Conservation (phyloP, 2,797 vertebrate species). For the Phoeniculus purpureus region DNA sequence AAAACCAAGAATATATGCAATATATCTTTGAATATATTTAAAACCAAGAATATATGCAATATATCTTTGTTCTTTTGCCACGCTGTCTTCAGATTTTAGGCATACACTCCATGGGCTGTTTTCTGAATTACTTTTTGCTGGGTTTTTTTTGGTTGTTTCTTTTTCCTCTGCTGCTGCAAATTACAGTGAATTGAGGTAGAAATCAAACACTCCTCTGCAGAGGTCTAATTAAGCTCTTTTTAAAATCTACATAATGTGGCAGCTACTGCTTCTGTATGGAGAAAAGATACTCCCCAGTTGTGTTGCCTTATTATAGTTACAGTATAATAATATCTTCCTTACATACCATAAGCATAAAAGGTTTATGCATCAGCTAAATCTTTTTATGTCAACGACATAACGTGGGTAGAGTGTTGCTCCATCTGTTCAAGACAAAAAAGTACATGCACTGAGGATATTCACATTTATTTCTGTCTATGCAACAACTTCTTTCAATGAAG, state of each 20-base stretch:
- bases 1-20: neutral
- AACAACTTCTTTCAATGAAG: neutral
- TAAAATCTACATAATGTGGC: conserved; percentile 1
- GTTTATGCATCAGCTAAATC: conserved; percentile 4
- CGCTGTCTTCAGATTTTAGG: neutral
- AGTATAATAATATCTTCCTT: conserved; percentile 31
- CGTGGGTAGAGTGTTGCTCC: neutral
- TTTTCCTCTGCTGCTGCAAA: neutral
- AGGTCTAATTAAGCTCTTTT: conserved; percentile 20
- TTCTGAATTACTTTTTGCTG: neutral
- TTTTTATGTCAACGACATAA: conserved; percentile 23
- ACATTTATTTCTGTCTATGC: neutral
- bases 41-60: neutral
- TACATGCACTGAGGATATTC: neutral
- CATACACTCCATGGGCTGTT: neutral
- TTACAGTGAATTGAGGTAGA: neutral
- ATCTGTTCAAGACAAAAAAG: conserved; percentile 42
- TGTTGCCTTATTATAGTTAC: conserved; percentile 4
- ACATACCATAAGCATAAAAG: conserved; percentile 19
- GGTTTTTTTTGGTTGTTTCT: neutral
- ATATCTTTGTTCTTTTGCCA: neutral
- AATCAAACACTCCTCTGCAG: neutral
- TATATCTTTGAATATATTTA: too few relatives aligned
- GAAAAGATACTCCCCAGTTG: neutral
- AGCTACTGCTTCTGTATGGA: neutral